Evolutionary conservation across 2,797 vertebrate genomes (phyloP), one percentile per base, ranked within the genome.

Genomic region (Xenentodon cancila): DNA sequence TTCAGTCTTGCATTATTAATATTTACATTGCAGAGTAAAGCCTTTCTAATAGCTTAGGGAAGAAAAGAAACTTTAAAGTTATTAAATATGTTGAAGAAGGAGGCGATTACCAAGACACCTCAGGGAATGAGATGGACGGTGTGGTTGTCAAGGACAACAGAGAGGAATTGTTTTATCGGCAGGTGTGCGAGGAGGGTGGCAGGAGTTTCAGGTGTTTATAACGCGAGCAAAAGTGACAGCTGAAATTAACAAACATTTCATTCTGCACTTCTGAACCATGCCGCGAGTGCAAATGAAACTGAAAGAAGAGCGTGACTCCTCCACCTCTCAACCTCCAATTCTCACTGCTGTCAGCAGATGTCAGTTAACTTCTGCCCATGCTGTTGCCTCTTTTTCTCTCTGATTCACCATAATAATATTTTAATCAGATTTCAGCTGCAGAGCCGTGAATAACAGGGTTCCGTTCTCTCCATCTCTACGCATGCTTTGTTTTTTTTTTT

Each of bases 231-330:
- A 89, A 73, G 74, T 80, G 78, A 75, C 79, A 82, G 81, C 43
- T 68, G 65, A 89, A 84, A 86, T 87, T 74, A 87, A 77, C 84
- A 80, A 86, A 84, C 69, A 79, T 82, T 87, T 80, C 64, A 70
- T 59, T 85, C 77, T 73, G 78, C 87, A 86, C 88, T 77, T 86
- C 53, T 16, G 52, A 87, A 75, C 45, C 80, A 74, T 73, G 77
- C 67, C 71, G 75, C 49, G 79, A 84, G 84, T 84, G 84, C 64
- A 88, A 90, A 89, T 88, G 84, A 89, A 87, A 81, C 71, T 58
- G 81, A 65, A 68, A 82, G 60, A 53, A 40, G 63, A 71, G 80
- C 20, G 56, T 53, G 68, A 81, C 76, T 80, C 64, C 60, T 75
- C 62, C 75, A 75, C 73, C 82, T 78, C 74, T 75, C 71, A 75